phyloP scores from a whole-genome alignment of 2,113 vertebrate species.

The Thomomys bottae region DNA sequence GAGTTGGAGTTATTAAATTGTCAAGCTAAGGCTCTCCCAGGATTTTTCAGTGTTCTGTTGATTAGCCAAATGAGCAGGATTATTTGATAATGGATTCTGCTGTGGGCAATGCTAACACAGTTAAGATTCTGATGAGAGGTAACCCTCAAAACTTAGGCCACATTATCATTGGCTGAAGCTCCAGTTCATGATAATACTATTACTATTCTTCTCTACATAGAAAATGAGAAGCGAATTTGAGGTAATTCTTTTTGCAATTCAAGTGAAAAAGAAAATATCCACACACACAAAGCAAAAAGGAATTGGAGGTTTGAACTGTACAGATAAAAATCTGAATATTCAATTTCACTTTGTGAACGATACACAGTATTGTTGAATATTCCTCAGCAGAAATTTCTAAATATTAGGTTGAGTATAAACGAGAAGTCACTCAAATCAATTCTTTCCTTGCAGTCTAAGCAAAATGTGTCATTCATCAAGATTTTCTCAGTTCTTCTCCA shows the following conservation, averaged over 20 bases:
- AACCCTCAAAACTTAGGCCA: background rate
- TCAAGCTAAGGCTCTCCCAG: background rate
- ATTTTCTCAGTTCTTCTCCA: constrained; percentile 4
- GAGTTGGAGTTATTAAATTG: constrained; percentile 18
- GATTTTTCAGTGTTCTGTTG: background rate
- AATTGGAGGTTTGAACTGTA: constrained; percentile 5
- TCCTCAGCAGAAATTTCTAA: constrained; percentile 40
- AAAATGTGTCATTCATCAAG: background rate
- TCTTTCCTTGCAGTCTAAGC: background rate
- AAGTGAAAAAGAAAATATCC: constrained; percentile 24
- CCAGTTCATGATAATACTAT: background rate
- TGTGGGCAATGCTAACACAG: background rate
- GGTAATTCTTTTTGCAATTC: background rate
- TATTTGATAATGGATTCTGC: background rate
- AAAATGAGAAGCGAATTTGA: constrained; percentile 23
- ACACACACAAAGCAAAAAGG: constrained; percentile 28
- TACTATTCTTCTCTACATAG: constrained; percentile 22
- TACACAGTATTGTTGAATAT: constrained; percentile 26
- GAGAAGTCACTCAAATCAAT: background rate
- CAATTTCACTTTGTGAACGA: constrained; percentile 7
- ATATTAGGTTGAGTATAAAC: background rate
- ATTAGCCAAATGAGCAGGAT: constrained; percentile 4
- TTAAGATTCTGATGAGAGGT: constrained; percentile 14
- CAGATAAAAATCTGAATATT: constrained; percentile 27
- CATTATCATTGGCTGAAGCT: background rate